These are phyloP conservation scores for Ondatra zibethicus DNA, from an alignment of 2,113 vertebrate genomes.

Conservation along the genomic window DNA sequence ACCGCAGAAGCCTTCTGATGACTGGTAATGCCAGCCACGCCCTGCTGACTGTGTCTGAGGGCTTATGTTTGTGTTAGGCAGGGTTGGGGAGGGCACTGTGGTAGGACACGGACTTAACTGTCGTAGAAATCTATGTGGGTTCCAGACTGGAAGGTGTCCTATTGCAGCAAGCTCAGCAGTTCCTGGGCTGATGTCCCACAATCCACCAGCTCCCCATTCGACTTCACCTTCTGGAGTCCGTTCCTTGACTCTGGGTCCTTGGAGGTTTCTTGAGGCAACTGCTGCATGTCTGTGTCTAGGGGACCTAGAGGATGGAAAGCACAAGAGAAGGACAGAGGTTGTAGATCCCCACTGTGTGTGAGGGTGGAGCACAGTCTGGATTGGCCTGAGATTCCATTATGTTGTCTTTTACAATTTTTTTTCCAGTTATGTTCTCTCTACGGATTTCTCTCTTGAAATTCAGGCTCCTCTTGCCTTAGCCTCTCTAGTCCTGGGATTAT, in stretches of 20 bases:
- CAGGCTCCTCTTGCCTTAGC: too few relatives aligned
- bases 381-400: too few relatives aligned
- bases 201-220: conserved; percentile 85
- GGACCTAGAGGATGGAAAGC: conserved; percentile 77
- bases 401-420: too few relatives aligned
- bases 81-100: neutral
- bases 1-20: neutral
- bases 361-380: neutral
- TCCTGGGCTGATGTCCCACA: conserved; percentile 87
- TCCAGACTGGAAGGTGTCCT: conserved; percentile 87
- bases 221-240: conserved; percentile 77
- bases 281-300: conserved; percentile 88
- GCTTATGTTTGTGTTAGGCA: conserved; percentile 4
- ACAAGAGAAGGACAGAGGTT: neutral
- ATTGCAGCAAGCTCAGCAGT: too few relatives aligned
- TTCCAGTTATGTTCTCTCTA: neutral
- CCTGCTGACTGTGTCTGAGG: neutral
- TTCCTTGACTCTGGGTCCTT: conserved; percentile 80
- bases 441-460: neutral
- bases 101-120: conserved; percentile 71
- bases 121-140: conserved; percentile 90
- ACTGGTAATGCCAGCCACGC: neutral
- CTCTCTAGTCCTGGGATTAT: neutral
- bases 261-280: conserved; percentile 76
- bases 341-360: neutral